These are phyloP conservation scores for Ginglymostoma cirratum DNA, from an alignment of 2,113 vertebrate species.

Conservation along the genomic window DNA sequence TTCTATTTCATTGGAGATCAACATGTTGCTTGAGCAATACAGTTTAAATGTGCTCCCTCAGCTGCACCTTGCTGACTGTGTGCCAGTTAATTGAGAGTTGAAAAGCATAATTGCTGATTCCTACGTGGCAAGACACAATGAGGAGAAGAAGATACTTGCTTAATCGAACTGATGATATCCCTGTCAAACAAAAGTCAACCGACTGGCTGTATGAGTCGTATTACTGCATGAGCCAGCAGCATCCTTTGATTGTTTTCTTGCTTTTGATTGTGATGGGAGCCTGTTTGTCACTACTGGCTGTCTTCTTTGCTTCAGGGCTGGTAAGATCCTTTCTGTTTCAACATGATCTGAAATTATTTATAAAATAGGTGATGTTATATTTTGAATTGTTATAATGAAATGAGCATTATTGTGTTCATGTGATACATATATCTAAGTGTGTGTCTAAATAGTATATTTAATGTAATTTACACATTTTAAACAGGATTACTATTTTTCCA, in stretches of 20 bases:
- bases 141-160: conserved; percentile 73
- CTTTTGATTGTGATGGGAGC: conserved; percentile 95
- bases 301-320: conserved; percentile 94
- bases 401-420: not conserved
- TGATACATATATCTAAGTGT: not conserved
- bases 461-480: not conserved
- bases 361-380: not conserved
- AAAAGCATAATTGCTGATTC: conserved; percentile 43
- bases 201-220: conserved; percentile 98
- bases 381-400: not conserved
- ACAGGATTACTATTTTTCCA: not conserved
- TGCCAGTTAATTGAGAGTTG: conserved; percentile 42
- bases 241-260: conserved; percentile 91
- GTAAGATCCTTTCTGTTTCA: conserved; percentile 62
- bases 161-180: conserved; percentile 57
- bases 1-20: conserved; percentile 42
- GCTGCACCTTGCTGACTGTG: conserved; percentile 42
- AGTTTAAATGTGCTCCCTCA: conserved; percentile 44
- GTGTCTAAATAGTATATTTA: not conserved
- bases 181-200: conserved; percentile 62
- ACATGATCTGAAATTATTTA: not conserved
- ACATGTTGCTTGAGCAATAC: conserved; percentile 51
- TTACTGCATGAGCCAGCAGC: conserved; percentile 98
- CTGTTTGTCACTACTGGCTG: conserved; percentile 84
- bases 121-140: conserved; percentile 79